Evolutionary conservation across 2,888 invertebrate species (phyloP).

Genomic region (Philonicus albiceps): DNA sequence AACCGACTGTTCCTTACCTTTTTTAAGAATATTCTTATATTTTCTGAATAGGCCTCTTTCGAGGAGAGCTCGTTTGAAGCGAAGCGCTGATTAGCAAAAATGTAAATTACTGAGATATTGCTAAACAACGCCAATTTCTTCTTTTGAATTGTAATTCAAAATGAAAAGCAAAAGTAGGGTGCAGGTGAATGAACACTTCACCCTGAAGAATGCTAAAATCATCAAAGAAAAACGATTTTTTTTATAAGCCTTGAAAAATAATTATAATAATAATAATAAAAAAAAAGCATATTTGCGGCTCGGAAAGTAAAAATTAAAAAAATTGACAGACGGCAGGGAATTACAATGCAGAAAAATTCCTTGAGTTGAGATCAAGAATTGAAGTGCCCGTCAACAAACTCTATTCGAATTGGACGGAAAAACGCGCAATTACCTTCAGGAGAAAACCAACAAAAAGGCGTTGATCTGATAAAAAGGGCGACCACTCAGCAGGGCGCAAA

Average conservation of each 20-base stretch:
- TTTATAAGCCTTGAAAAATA: background rate
- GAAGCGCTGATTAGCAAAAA: background rate
- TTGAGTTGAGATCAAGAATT: background rate
- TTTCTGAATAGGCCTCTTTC: background rate
- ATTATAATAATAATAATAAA: background rate
- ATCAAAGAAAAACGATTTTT: background rate
- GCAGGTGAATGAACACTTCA: background rate
- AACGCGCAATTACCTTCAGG: background rate
- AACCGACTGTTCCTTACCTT: background rate
- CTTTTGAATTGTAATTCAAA: background rate
- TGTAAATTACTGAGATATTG: background rate
- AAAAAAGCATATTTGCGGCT: background rate
- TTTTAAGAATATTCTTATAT: background rate
- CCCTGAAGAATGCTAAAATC: background rate
- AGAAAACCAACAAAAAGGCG: background rate
- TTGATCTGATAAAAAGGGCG: background rate
- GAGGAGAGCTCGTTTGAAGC: background rate
- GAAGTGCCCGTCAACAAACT: background rate
- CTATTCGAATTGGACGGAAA: background rate
- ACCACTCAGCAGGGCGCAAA: background rate
- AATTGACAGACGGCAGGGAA: background rate
- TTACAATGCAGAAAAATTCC: background rate
- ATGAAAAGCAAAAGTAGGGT: background rate
- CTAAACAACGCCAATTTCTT: background rate
- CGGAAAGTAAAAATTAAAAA: background rate